Percentiles rank a stretch among this genome's conserved stretches.
Conservation (phyloP, 2,888 invertebrate species). For the Cantharis rufa region DNA sequence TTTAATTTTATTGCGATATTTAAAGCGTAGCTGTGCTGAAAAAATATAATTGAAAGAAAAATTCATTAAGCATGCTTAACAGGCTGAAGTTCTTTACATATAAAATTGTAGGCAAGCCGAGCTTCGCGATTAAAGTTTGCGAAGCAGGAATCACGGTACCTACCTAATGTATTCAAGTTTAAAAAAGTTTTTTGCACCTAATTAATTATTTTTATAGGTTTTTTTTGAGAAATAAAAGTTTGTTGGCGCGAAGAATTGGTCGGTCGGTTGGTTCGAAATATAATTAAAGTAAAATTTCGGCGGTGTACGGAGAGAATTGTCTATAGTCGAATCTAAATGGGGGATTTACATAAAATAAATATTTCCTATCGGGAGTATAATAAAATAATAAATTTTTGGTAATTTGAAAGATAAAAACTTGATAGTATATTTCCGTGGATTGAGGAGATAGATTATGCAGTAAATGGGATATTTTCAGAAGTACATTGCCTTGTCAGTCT, state of each 20-base stretch:
- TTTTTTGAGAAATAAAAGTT: not conserved
- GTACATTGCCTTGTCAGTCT: conserved; percentile 54
- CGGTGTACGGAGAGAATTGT: not conserved
- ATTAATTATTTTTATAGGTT: not conserved
- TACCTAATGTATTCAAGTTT: not conserved
- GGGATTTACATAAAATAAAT: not conserved
- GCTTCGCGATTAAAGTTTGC: not conserved
- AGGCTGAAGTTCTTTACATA: not conserved
- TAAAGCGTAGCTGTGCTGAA: not conserved
- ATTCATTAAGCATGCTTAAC: not conserved
- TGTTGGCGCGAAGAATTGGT: not conserved
- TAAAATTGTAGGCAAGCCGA: not conserved
- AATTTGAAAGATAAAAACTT: conserved; percentile 15
- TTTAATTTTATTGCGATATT: not conserved
- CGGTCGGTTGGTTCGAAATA: not conserved
- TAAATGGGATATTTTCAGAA: conserved; percentile 50
- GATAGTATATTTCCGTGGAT: conserved; percentile 39
- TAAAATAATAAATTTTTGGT: conserved; percentile 12
- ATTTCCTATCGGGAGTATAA: not conserved
- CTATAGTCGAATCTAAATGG: not conserved
- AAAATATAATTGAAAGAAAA: not conserved
- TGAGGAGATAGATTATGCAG: conserved; percentile 50
- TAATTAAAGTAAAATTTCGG: not conserved
- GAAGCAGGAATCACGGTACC: not conserved
- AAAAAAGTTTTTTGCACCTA: not conserved